Evolutionary conservation across 2,888 invertebrate species (phyloP), one percentile per base, ranked within the genome.

Genomic region (Ellobium chinense): DNA sequence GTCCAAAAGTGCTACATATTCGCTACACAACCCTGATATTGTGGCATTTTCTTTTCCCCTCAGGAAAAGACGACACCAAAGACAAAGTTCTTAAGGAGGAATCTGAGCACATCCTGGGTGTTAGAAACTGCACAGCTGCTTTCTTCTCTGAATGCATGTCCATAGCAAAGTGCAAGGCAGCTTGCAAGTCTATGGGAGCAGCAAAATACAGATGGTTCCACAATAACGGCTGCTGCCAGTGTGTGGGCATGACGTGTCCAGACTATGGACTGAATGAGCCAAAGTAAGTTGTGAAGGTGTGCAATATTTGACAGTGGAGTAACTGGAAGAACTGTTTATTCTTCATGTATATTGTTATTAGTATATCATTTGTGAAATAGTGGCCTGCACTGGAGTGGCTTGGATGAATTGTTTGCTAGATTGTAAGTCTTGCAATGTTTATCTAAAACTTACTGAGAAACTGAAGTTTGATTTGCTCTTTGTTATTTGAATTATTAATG

Each of bases 121-220:
- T 83, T 36, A 78, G 85, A 14, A 98, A 98, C 94, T 98, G 98
- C 93, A 97, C 97, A 0, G 97, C 98, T 9, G 96, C 97, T 0
- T 98, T 96, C 93, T 95, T 97, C 95, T 95, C 96, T 46, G 96
- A 97, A 90, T 98, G 98, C 92, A 96, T 96, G 94, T 96, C 97
- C 1, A 95, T 96, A 94, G 95, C 96, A 92, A 97, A 97, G 92
- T 98, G 98, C 92, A 95, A 95, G 87, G 95, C 95, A 70, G 95
- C 96, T 34, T 98, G 98, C 91, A 86, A 89, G 86, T 96, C 96
- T 18, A 97, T 97, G 96, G 97, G 97, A 54, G 95, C 97, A 0
- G 95, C 95, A 72, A 96, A 90, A 63, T 97, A 94, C 94, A 95
- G 98, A 89, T 98, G 98, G 97, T 98, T 98, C 93, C 97, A 97